These are phyloP conservation scores for Rhinogobius similis DNA, from an alignment of 2,113 vertebrate species.

Conservation along the genomic window DNA sequence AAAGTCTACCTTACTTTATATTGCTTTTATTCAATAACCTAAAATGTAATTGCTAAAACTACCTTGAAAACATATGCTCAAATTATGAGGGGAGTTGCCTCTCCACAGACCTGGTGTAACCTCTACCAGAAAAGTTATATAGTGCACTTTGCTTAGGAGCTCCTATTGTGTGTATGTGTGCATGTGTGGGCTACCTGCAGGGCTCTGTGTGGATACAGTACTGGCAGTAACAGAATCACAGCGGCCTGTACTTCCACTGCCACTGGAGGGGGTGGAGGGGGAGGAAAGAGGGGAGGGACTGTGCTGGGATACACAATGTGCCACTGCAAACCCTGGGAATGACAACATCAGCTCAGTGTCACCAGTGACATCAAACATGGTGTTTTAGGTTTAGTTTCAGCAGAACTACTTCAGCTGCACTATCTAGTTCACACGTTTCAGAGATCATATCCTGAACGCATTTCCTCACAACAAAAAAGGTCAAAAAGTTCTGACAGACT, in stretches of 20 bases:
- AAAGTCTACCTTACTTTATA: too few species aligned
- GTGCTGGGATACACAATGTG: constrained; percentile 89
- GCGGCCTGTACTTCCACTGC: constrained; percentile 83
- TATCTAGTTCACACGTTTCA: neutral
- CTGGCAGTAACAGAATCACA: constrained; percentile 85
- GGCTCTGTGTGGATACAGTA: constrained; percentile 83
- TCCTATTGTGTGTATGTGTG: neutral
- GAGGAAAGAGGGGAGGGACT: constrained; percentile 82
- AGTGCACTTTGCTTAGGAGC: too few species aligned
- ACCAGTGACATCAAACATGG: too few species aligned
- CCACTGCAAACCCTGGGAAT: constrained; percentile 90
- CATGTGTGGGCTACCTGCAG: constrained; percentile 77
- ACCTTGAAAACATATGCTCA: neutral
- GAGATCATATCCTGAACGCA: constrained; percentile 20
- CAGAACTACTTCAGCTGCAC: neutral
- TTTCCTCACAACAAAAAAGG: neutral
- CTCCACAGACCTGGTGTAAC: neutral
- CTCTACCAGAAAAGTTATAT: neutral
- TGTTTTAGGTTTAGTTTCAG: neutral
- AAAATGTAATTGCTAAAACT: too few species aligned
- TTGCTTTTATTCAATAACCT: too few species aligned
- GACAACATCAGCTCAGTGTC: constrained; percentile 18
- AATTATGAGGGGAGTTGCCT: neutral
- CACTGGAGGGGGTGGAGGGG: constrained; percentile 84
- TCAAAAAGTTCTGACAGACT: neutral